Conservation (phyloP, 2,888 invertebrate species). For the Mesorhabditis spiculigera region DNA sequence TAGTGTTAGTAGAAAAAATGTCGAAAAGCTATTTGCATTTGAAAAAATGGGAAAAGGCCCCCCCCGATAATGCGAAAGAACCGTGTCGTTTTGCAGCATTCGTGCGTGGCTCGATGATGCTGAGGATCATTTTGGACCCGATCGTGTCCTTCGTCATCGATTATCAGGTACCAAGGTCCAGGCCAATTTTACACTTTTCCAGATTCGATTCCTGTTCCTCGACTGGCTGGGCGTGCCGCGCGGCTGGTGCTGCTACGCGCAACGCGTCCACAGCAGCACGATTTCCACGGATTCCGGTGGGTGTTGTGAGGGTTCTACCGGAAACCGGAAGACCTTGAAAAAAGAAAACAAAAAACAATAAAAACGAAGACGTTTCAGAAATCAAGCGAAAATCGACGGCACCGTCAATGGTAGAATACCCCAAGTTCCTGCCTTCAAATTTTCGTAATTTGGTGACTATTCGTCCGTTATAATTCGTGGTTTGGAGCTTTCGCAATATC, state of each 20-base stretch:
- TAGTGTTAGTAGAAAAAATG: no score
- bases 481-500: neutral
- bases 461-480: neutral
- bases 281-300: neutral
- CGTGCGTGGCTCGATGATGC: neutral
- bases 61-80: neutral
- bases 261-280: neutral
- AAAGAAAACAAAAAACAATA: no score
- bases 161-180: neutral
- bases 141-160: neutral
- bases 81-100: neutral
- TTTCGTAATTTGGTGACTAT: neutral
- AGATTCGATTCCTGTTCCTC: neutral
- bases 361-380: no score
- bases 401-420: slow-evolving; percentile 1
- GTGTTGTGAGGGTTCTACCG: no score
- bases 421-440: neutral
- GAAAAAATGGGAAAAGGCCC: no score
- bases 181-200: neutral
- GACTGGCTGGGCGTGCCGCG: slow-evolving; percentile 1
- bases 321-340: no score
- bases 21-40: no score
- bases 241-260: neutral
- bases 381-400: neutral
- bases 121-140: slow-evolving; percentile 6